Conservation (phyloP, 2,888 invertebrate genomes). For the Dysmachus trigonus region DNA sequence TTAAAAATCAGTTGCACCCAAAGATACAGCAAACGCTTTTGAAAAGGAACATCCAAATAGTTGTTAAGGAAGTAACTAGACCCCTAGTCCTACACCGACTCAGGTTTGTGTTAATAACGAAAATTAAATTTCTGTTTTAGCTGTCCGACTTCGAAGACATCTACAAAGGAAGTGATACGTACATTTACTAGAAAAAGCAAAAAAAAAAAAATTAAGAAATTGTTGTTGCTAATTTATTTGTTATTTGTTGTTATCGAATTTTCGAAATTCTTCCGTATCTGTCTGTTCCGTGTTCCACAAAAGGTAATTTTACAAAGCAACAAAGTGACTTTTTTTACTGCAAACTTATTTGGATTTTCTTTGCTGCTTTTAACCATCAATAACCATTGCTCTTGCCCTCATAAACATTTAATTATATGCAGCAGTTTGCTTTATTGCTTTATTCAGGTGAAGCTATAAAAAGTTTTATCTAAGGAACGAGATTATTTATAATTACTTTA, state of each 20-base stretch:
- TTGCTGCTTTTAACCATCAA: neutral
- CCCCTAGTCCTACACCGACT: neutral
- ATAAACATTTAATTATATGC: neutral
- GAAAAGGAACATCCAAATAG: constrained; percentile 33
- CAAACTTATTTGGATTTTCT: constrained; percentile 34
- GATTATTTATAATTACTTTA: neutral
- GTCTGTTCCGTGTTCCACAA: constrained; percentile 13
- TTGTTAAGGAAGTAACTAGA: constrained; percentile 6
- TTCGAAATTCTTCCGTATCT: neutral
- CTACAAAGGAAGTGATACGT: constrained; percentile 82
- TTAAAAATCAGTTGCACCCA: constrained; percentile 33
- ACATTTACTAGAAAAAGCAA: constrained; percentile 79
- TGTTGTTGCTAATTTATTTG: constrained; percentile 29
- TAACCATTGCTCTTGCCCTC: neutral
- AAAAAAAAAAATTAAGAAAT: constrained; percentile 37
- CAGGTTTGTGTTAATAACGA: constrained; percentile 21
- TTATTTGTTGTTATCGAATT: constrained; percentile 1
- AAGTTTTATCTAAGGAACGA: neutral
- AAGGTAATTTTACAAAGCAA: constrained; percentile 8
- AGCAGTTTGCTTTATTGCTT: neutral
- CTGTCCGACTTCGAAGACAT: constrained; percentile 75
- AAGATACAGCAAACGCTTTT: neutral
- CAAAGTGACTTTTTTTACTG: neutral
- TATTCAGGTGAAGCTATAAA: neutral
- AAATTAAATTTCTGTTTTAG: constrained; percentile 29